phyloP scores from a whole-genome alignment of 2,113 vertebrate genomes.

The Pungitius pungitius region DNA sequence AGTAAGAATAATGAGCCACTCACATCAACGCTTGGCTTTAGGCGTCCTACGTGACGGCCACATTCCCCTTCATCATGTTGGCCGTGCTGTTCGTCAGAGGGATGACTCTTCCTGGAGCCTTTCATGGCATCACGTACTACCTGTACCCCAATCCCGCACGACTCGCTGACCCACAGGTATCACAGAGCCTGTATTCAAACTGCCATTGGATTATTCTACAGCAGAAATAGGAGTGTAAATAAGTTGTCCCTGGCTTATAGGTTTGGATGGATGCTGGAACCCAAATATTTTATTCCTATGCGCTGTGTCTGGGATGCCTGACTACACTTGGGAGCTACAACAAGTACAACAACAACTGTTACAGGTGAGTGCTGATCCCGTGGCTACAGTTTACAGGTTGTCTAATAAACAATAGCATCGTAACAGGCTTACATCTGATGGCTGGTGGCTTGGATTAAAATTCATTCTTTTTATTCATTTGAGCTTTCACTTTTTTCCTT shows the following conservation, averaged over 20 bases:
- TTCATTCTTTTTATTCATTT: too few relatives aligned
- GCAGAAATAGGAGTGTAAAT: neutral
- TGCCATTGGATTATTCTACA: neutral
- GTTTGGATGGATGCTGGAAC: slow-evolving; percentile 81
- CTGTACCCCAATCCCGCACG: slow-evolving; percentile 85
- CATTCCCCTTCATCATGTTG: slow-evolving; percentile 89
- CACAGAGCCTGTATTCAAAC: neutral
- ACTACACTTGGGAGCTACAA: slow-evolving; percentile 77
- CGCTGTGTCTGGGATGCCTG: slow-evolving; percentile 72
- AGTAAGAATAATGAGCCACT: neutral
- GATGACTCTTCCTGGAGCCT: slow-evolving; percentile 86
- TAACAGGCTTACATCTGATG: neutral
- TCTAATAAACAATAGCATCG: neutral
- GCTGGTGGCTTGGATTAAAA: neutral
- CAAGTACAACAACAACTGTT: slow-evolving; percentile 78
- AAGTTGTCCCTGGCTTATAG: slow-evolving; percentile 33
- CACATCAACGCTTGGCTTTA: slow-evolving; percentile 46
- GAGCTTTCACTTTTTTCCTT: neutral
- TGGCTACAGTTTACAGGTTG: neutral
- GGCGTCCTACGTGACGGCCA: slow-evolving; percentile 92
- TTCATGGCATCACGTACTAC: slow-evolving; percentile 87
- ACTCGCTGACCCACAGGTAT: slow-evolving; percentile 89
- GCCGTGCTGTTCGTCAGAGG: slow-evolving; percentile 86
- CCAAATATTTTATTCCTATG: slow-evolving; percentile 78
- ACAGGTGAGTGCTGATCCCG: slow-evolving; percentile 51